Conservation (phyloP, 1,140 invertebrate genomes). For the Neodiprion virginianus region DNA sequence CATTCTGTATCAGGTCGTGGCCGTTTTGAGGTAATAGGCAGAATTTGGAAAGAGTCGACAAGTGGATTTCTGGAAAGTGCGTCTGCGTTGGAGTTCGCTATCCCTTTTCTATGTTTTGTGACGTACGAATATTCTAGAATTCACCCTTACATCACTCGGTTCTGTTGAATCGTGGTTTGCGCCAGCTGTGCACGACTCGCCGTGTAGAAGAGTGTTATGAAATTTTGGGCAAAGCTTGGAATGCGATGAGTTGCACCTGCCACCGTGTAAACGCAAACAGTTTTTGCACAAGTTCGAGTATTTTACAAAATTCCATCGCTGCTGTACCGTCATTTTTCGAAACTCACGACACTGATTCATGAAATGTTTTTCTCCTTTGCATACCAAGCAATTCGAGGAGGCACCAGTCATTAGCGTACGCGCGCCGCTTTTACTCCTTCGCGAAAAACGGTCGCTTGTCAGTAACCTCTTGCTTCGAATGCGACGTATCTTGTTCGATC, state of each 20-base stretch:
- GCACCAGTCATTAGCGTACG: neutral
- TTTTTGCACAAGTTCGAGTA: slow-evolving; percentile 13
- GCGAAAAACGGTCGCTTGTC: slow-evolving; percentile 10
- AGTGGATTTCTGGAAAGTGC: too few relatives aligned
- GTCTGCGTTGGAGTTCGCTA: too few relatives aligned
- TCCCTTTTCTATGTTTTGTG: too few relatives aligned
- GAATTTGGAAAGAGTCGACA: too few relatives aligned
- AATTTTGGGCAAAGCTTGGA: slow-evolving; percentile 25
- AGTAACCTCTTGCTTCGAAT: slow-evolving; percentile 9
- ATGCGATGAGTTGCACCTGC: slow-evolving; percentile 17
- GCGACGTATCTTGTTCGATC: slow-evolving; percentile 17
- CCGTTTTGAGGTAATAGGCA: too few relatives aligned
- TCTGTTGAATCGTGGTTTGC: slow-evolving; percentile 17
- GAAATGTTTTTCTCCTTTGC: slow-evolving; percentile 20
- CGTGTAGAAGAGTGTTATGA: slow-evolving; percentile 26
- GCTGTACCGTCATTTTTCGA: slow-evolving; percentile 8
- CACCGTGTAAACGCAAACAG: slow-evolving; percentile 19
- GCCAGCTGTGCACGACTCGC: neutral
- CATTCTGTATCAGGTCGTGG: too few relatives aligned
- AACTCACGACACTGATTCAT: slow-evolving; percentile 20
- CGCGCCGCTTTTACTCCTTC: neutral
- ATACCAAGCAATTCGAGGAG: slow-evolving; percentile 13
- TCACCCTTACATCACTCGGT: neutral
- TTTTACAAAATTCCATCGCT: slow-evolving; percentile 22
- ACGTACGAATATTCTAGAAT: too few relatives aligned